Percentiles rank a stretch among this genome's conserved stretches.
These are phyloP conservation scores for Enteromius trimaculatus DNA, from an alignment of 2,797 vertebrate genomes.

Conservation along the genomic window DNA sequence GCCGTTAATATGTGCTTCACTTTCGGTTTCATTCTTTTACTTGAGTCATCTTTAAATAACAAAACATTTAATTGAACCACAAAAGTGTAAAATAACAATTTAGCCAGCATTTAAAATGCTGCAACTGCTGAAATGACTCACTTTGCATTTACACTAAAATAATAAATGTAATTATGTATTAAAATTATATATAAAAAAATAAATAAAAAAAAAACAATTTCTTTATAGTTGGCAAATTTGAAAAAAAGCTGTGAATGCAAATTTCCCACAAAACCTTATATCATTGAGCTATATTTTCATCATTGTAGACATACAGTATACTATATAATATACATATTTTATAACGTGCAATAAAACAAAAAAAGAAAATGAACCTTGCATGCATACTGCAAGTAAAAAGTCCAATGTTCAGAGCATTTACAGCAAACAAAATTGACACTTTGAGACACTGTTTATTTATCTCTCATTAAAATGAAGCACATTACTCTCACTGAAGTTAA, in stretches of 20 bases:
- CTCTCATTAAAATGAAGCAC: background rate
- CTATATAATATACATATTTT: background rate
- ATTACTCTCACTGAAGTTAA: background rate
- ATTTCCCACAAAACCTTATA: background rate
- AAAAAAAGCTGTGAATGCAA: background rate
- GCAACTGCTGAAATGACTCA: background rate
- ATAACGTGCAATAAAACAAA: background rate
- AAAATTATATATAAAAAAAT: background rate
- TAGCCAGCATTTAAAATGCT: background rate
- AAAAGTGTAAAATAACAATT: background rate
- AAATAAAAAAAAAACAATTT: background rate
- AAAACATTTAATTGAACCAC: background rate
- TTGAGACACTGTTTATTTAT: too few relatives aligned
- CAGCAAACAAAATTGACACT: background rate
- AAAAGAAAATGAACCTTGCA: background rate
- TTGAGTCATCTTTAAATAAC: background rate
- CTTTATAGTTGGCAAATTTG: background rate
- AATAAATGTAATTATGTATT: background rate
- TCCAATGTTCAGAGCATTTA: background rate
- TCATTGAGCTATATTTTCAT: background rate
- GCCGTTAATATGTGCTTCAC: background rate
- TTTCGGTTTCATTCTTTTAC: background rate
- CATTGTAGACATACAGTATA: background rate
- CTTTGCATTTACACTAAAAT: background rate
- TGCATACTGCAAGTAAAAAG: background rate